Conservation (phyloP, 2,888 invertebrate genomes). For the Trichacis sp. region DNA sequence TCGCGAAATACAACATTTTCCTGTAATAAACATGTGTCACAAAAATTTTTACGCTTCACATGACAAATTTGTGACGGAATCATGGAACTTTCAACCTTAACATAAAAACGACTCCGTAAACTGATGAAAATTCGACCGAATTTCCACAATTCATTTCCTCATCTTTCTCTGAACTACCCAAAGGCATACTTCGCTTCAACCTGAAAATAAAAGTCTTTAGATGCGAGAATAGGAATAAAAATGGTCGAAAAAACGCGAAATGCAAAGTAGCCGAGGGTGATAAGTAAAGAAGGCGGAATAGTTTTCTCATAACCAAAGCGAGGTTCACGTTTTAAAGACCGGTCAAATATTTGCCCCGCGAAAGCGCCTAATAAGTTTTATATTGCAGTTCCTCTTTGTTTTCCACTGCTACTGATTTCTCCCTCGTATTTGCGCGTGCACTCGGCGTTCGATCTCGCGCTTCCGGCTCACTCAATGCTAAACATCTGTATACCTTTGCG, state of each 20-base stretch:
- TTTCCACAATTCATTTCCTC: too few species aligned
- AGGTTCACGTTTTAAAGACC: conserved; percentile 51
- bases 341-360: conserved; percentile 63
- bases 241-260: conserved; percentile 1
- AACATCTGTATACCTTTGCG: conserved; percentile 1
- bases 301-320: conserved; percentile 54
- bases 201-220: neutral
- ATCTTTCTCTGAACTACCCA: too few species aligned
- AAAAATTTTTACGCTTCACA: too few species aligned
- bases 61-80: too few species aligned
- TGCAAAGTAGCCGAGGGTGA: conserved; percentile 5
- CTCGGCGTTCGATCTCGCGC: conserved; percentile 36
- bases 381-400: conserved; percentile 57
- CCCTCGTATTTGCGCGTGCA: conserved; percentile 44
- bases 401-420: conserved; percentile 26
- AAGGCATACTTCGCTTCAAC: too few species aligned
- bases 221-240: conserved; percentile 14
- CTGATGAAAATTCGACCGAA: too few species aligned
- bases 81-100: too few species aligned
- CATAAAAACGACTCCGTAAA: too few species aligned
- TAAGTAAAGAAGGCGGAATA: conserved; percentile 35
- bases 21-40: too few species aligned
- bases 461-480: neutral
- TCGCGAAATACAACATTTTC: too few species aligned
- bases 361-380: conserved; percentile 60